Evolutionary conservation across 1,140 invertebrate species (phyloP).

Genomic region (Muscidifurax raptorellus): DNA sequence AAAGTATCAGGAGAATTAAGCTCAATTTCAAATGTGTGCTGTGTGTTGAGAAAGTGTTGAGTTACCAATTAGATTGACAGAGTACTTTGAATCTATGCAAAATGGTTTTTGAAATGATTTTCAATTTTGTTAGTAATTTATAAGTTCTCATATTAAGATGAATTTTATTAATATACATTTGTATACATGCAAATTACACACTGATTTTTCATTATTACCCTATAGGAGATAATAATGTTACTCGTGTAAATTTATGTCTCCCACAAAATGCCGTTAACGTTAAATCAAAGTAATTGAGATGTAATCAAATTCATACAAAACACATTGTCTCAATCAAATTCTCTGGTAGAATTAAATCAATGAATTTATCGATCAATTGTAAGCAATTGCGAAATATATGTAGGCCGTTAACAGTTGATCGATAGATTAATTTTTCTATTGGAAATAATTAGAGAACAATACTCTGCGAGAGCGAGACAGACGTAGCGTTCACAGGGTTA

Average conservation of each 20-base stretch:
- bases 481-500: not conserved
- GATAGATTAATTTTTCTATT: slow-evolving; percentile 37
- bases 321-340: not conserved
- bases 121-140: not conserved
- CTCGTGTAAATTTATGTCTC: too few relatives aligned
- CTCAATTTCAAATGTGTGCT: not conserved
- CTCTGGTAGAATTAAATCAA: not conserved
- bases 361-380: slow-evolving; percentile 32
- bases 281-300: not conserved
- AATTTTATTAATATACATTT: too few relatives aligned
- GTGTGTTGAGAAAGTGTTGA: not conserved
- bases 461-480: not conserved
- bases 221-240: too few relatives aligned
- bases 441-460: slow-evolving; percentile 26
- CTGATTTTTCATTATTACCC: too few relatives aligned
- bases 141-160: too few relatives aligned
- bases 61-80: not conserved
- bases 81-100: not conserved
- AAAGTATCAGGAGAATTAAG: not conserved
- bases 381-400: slow-evolving; percentile 26
- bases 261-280: too few relatives aligned
- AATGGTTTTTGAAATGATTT: not conserved
- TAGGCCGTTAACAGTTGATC: not conserved
- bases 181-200: too few relatives aligned
- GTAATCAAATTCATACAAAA: not conserved